A percentile compares a stretch with the other conserved stretches of the same genome.
These are phyloP conservation scores for Mesochorus sp. DNA, from an alignment of 2,888 invertebrate species.

Conservation along the genomic window DNA sequence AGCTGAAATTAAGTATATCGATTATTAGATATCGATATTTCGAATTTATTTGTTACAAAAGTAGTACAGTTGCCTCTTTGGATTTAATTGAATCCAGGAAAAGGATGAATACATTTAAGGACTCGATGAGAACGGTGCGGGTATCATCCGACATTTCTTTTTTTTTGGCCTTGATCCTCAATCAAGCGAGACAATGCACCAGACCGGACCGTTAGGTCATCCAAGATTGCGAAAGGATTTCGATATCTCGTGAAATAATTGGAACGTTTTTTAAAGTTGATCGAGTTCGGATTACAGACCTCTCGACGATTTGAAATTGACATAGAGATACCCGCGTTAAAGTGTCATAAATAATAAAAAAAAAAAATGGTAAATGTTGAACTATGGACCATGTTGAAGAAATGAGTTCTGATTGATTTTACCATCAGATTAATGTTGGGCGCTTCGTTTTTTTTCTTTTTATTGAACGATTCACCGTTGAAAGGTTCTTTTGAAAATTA, in stretches of 20 bases:
- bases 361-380: no score
- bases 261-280: conserved; percentile 5
- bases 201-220: conserved; percentile 36
- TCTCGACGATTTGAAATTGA: no score
- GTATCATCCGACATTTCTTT: neutral
- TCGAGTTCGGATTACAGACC: conserved; percentile 20
- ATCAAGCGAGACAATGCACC: conserved; percentile 22
- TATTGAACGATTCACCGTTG: no score
- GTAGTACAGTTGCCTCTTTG: neutral
- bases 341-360: no score
- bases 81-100: conserved; percentile 11
- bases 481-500: no score
- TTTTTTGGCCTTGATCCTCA: conserved; percentile 12
- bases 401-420: neutral
- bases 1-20: neutral
- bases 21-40: neutral
- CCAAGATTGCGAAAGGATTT: conserved; percentile 2
- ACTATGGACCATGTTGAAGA: no score
- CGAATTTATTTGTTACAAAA: neutral
- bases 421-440: neutral
- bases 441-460: no score
- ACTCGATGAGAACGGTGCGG: neutral
- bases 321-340: no score
- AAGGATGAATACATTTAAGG: neutral
- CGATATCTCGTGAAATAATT: neutral